phyloP scores from a whole-genome alignment of 2,888 invertebrate genomes.

The Tipula confusa region DNA sequence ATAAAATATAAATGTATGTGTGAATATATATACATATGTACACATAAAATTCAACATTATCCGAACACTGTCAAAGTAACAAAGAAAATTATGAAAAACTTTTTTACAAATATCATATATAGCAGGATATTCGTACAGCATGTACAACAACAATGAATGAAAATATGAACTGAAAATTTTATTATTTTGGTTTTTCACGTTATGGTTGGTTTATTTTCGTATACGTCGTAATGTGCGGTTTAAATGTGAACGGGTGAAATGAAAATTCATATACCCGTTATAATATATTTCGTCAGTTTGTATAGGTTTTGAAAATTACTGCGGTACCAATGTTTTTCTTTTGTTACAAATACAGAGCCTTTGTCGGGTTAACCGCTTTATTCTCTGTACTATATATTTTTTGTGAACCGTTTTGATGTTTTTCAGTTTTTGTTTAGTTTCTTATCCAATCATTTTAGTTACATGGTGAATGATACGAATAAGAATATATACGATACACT shows the following conservation, averaged over 20 bases:
- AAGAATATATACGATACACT: too few species aligned
- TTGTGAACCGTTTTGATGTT: background rate
- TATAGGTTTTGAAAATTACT: background rate
- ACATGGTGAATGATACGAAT: too few species aligned
- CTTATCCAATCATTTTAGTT: background rate
- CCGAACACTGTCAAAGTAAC: background rate
- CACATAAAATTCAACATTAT: background rate
- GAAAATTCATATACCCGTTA: background rate
- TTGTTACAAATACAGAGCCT: background rate
- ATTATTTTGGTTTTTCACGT: background rate
- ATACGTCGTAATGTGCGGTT: background rate
- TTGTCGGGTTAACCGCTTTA: background rate
- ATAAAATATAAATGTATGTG: background rate
- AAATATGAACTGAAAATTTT: background rate
- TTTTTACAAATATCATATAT: background rate
- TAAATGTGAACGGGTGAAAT: background rate
- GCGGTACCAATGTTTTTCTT: background rate
- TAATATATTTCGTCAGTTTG: background rate
- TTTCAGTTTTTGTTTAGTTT: background rate
- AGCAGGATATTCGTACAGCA: background rate
- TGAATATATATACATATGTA: background rate
- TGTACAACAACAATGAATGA: background rate
- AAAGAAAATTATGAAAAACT: background rate
- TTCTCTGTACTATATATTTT: background rate
- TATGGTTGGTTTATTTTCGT: background rate